These are phyloP conservation scores for Rissa tridactyla DNA, from an alignment of 2,113 vertebrate genomes.

Conservation along the genomic window DNA sequence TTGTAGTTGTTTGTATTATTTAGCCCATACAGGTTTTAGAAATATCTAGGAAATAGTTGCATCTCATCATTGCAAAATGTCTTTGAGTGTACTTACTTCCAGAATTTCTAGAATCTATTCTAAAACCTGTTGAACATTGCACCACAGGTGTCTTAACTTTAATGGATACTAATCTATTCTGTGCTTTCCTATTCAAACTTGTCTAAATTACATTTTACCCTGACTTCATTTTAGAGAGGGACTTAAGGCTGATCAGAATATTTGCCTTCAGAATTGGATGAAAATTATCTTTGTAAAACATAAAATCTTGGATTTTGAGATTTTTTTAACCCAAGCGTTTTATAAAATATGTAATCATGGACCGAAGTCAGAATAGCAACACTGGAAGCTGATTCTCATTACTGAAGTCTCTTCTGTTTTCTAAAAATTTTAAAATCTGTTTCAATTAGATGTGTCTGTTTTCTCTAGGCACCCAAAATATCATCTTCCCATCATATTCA, in stretches of 20 bases:
- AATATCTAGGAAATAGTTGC: not conserved
- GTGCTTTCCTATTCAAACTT: not conserved
- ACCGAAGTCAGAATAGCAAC: not conserved
- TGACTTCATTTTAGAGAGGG: not conserved
- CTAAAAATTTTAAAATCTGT: not conserved
- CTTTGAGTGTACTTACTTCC: not conserved
- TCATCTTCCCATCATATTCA: slow-evolving; percentile 71
- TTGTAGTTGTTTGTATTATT: not conserved
- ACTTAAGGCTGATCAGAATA: not conserved
- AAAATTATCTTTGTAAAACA: not conserved
- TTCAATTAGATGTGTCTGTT: not conserved
- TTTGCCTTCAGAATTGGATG: not conserved
- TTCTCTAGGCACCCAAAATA: slow-evolving; percentile 71
- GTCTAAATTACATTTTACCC: not conserved
- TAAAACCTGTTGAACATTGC: not conserved
- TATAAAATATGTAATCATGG: not conserved
- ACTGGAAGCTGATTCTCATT: not conserved
- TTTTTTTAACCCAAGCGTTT: not conserved
- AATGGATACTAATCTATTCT: not conserved
- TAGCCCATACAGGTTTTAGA: not conserved
- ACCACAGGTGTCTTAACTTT: not conserved
- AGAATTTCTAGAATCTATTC: not conserved
- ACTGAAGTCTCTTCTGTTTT: not conserved
- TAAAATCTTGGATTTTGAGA: not conserved
- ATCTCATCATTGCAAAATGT: not conserved